These are phyloP conservation scores for Rhinoraja longicauda DNA, from an alignment of 2,797 vertebrate species.

Conservation along the genomic window DNA sequence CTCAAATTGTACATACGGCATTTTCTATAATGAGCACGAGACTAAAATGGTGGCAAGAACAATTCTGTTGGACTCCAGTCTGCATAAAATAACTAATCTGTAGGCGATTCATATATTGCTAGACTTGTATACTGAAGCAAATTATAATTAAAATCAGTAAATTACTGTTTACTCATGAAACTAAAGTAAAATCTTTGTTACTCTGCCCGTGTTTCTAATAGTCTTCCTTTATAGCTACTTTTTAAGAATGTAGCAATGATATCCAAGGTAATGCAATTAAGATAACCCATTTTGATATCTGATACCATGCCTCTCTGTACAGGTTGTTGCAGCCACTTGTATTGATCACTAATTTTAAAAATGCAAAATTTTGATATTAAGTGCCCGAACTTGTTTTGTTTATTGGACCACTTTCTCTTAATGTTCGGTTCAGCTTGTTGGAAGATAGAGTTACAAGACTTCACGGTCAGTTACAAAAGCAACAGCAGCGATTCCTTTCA, in stretches of 20 bases:
- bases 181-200: neutral
- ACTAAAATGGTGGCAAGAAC: neutral
- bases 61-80: neutral
- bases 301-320: neutral
- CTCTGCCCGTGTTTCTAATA: neutral
- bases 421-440: slow-evolving; percentile 69
- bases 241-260: neutral
- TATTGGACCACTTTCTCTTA: neutral
- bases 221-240: neutral
- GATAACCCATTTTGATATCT: neutral
- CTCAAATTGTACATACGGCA: neutral
- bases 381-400: neutral
- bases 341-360: neutral
- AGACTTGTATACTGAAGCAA: no score
- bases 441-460: slow-evolving; percentile 92
- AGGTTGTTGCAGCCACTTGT: no score
- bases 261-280: neutral
- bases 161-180: neutral
- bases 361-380: neutral
- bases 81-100: neutral
- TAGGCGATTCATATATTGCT: no score
- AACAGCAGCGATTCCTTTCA: slow-evolving; percentile 89
- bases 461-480: slow-evolving; percentile 89
- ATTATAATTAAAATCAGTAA: neutral
- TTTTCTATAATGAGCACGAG: neutral